Evolutionary conservation across 2,113 vertebrate species (phyloP).

Genomic region (Rhinoptilus africanus): DNA sequence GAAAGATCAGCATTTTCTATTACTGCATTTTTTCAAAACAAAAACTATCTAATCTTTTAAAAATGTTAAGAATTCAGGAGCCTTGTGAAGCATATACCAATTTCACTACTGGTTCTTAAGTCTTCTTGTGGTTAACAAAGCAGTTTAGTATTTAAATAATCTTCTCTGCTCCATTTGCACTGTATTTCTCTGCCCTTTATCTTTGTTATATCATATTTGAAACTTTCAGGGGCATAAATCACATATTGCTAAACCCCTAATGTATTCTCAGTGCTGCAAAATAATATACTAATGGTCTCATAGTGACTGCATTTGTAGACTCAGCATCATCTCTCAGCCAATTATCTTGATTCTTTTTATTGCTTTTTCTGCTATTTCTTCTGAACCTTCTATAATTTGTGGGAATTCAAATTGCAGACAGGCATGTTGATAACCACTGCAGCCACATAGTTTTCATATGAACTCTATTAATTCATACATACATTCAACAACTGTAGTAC

Average conservation of each 20-base stretch:
- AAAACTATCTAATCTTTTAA: background rate
- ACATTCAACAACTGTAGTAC: background rate
- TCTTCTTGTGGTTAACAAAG: background rate
- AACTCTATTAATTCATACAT: background rate
- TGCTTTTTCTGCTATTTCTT: constrained; percentile 2
- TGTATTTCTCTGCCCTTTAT: background rate
- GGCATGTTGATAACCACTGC: background rate
- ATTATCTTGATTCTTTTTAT: background rate
- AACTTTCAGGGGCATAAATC: background rate
- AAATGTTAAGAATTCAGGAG: background rate
- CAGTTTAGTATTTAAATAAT: background rate
- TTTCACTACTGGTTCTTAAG: background rate
- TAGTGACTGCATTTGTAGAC: background rate
- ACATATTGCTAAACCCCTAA: background rate
- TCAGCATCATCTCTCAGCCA: background rate
- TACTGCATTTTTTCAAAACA: background rate
- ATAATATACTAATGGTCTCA: background rate
- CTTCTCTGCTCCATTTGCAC: background rate
- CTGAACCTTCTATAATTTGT: background rate
- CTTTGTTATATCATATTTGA: background rate
- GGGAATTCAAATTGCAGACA: background rate
- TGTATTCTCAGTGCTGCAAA: background rate
- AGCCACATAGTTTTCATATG: background rate
- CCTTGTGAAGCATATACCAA: background rate
- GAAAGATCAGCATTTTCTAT: background rate